These are phyloP conservation scores for Megatriorchis doriae DNA, from an alignment of 2,113 vertebrate species.

Conservation along the genomic window DNA sequence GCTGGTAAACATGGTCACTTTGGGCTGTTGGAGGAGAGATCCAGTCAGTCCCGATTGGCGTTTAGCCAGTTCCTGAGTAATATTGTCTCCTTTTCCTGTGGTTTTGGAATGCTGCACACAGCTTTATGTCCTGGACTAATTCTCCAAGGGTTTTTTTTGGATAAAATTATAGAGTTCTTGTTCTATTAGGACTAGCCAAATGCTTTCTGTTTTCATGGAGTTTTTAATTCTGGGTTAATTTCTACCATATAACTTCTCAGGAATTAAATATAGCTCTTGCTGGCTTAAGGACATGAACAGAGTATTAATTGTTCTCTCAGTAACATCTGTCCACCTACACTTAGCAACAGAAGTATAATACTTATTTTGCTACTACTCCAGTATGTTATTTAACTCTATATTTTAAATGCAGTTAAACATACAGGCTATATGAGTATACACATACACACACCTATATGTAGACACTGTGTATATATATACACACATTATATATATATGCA, in stretches of 20 bases:
- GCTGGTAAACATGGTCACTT: not conserved
- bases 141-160: not conserved
- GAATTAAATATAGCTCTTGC: conserved; percentile 46
- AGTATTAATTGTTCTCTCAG: conserved; percentile 56
- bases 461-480: not conserved
- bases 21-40: not conserved
- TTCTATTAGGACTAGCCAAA: not conserved
- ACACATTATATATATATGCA: not conserved
- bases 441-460: not conserved
- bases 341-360: conserved; percentile 1
- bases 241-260: not conserved
- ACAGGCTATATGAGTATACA: not conserved
- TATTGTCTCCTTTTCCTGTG: not conserved
- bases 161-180: not conserved
- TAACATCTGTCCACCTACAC: conserved; percentile 31
- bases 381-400: not conserved
- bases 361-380: not conserved
- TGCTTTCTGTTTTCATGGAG: not conserved
- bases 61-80: not conserved
- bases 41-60: not conserved
- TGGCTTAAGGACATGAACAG: conserved; percentile 15
- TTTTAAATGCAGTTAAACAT: not conserved
- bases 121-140: not conserved
- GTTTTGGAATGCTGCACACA: not conserved
- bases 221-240: conserved; percentile 37